phyloP scores from a whole-genome alignment of 2,888 invertebrate species.

The Criorhina ranunculi region DNA sequence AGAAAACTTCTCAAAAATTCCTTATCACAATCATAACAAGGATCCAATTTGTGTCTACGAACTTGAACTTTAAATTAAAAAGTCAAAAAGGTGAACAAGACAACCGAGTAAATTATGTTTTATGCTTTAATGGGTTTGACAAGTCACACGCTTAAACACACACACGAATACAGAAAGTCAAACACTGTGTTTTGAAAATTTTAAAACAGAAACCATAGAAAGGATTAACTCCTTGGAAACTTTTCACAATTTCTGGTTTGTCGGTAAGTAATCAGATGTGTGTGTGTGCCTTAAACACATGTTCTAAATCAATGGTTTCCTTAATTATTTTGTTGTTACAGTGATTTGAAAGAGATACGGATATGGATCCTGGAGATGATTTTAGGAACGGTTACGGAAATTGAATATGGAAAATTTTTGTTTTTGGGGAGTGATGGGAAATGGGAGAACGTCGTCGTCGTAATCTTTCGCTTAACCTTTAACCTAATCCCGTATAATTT shows the following conservation, averaged over 20 bases:
- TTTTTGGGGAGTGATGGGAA: too few species aligned
- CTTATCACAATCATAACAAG: constrained; percentile 67
- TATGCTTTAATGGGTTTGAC: constrained; percentile 35
- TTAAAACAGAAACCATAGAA: constrained; percentile 3
- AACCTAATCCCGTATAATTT: too few species aligned
- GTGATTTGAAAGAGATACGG: not conserved
- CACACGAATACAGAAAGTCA: constrained; percentile 2
- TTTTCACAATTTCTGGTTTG: constrained; percentile 3
- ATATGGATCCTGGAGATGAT: not conserved
- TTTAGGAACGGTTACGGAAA: too few species aligned
- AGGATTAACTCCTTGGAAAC: constrained; percentile 18
- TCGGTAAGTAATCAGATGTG: constrained; percentile 14
- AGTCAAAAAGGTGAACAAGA: constrained; percentile 46
- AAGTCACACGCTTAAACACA: constrained; percentile 23
- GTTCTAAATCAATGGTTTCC: constrained; percentile 22
- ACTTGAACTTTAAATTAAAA: constrained; percentile 70
- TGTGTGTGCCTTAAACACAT: not conserved
- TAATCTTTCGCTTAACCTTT: too few species aligned
- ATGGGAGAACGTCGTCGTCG: too few species aligned
- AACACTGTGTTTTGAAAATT: not conserved
- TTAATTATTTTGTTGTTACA: constrained; percentile 13
- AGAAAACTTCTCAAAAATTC: constrained; percentile 50
- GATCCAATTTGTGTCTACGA: constrained; percentile 65
- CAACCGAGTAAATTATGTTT: constrained; percentile 67
- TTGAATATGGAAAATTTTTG: too few species aligned